Evolutionary conservation across 2,888 invertebrate genomes (phyloP).

Genomic region (Caenorhabditis sulstoni): DNA sequence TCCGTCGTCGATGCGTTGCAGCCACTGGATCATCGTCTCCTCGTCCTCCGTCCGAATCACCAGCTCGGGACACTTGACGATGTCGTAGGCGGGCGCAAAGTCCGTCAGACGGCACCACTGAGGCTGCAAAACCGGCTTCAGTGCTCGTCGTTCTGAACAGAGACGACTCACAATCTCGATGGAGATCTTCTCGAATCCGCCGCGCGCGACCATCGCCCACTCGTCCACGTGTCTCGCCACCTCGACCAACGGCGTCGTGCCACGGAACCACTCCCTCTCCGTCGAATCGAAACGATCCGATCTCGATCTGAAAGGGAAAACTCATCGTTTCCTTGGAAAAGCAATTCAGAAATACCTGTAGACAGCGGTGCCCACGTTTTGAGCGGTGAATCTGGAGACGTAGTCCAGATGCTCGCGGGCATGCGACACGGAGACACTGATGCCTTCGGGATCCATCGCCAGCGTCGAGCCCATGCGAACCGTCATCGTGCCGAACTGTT

Average conservation of each 20-base stretch:
- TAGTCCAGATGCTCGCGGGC: not conserved
- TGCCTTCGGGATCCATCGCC: not conserved
- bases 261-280: not conserved
- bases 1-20: not conserved
- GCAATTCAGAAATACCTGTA: not conserved
- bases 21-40: not conserved
- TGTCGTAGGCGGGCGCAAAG: not conserved
- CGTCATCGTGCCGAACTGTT: not conserved
- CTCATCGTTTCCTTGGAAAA: too few species aligned
- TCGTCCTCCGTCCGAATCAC: conserved; percentile 1
- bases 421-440: not conserved
- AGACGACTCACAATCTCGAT: not conserved
- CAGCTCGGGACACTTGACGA: not conserved
- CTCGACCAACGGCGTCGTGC: not conserved
- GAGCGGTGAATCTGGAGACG: not conserved
- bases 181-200: conserved; percentile 1
- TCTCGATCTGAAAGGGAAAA: not conserved
- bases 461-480: not conserved
- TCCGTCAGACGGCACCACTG: not conserved
- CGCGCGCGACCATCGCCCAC: not conserved
- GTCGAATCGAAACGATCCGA: too few species aligned
- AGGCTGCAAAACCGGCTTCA: not conserved
- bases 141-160: not conserved
- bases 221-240: conserved; percentile 3
- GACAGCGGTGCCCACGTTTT: not conserved